Conservation (phyloP, 2,888 invertebrate genomes). For the Dermolepida albohirtum region DNA sequence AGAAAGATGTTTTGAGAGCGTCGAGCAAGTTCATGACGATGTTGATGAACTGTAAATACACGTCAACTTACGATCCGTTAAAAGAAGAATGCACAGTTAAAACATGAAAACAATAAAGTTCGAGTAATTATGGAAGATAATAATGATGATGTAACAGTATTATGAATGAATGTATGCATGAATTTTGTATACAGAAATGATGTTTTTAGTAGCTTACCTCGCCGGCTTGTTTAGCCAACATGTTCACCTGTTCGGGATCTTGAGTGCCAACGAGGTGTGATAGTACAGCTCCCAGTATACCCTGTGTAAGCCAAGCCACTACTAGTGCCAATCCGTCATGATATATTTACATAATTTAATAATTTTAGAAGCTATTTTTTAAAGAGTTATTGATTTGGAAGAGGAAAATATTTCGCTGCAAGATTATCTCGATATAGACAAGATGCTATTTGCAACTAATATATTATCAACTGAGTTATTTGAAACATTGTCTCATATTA, state of each 20-base stretch:
- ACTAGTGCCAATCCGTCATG: conserved; percentile 58
- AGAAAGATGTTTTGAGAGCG: conserved; percentile 92
- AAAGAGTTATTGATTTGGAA: conserved; percentile 21
- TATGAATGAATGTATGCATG: conserved; percentile 21
- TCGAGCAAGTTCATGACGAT: conserved; percentile 92
- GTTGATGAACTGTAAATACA: conserved; percentile 82
- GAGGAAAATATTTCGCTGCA: background rate
- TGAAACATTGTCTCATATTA: no score
- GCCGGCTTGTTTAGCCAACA: conserved; percentile 95
- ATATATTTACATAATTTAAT: conserved; percentile 51
- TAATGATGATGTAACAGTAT: background rate
- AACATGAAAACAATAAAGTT: background rate
- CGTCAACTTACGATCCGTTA: background rate
- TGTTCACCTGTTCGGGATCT: conserved; percentile 92
- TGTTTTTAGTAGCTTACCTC: conserved; percentile 78
- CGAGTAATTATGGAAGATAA: background rate
- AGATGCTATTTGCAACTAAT: no score
- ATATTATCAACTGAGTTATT: no score
- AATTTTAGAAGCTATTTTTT: conserved; percentile 26
- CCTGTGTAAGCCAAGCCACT: conserved; percentile 75
- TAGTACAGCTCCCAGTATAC: conserved; percentile 92
- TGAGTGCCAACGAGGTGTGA: conserved; percentile 90
- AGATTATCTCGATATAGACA: conserved; percentile 9
- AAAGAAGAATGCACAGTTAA: background rate
- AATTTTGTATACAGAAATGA: background rate